A percentile compares a stretch with the other conserved stretches of the same genome.
Conservation (phyloP, 2,888 invertebrate species). For the Netelia virgata region DNA sequence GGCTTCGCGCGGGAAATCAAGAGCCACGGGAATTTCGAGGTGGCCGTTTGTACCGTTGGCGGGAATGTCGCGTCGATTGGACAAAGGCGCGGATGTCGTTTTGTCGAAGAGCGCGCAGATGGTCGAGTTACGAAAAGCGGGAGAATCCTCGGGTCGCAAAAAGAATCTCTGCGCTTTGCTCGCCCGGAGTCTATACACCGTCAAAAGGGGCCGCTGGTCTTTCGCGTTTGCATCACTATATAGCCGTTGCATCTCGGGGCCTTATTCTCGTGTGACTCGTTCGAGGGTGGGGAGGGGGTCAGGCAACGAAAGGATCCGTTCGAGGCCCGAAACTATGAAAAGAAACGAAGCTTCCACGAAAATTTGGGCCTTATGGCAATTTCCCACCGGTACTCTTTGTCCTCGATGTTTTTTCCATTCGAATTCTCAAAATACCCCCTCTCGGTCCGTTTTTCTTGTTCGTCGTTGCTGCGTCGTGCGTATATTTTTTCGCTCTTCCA, state of each 20-base stretch:
- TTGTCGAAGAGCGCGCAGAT: slow-evolving; percentile 70
- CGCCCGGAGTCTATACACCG: slow-evolving; percentile 16
- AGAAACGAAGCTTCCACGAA: slow-evolving; percentile 62
- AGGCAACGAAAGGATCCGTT: neutral
- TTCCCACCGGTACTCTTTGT: slow-evolving; percentile 37
- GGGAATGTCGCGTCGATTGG: slow-evolving; percentile 66
- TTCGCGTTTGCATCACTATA: slow-evolving; percentile 45
- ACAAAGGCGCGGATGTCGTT: slow-evolving; percentile 77
- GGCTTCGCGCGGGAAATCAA: slow-evolving; percentile 7
- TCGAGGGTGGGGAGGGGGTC: slow-evolving; percentile 9
- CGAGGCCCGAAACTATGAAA: slow-evolving; percentile 23
- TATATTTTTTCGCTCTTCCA: neutral
- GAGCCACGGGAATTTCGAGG: slow-evolving; percentile 35
- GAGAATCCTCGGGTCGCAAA: slow-evolving; percentile 68
- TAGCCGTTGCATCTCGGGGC: slow-evolving; percentile 41
- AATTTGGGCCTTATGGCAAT: slow-evolving; percentile 46
- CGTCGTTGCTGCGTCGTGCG: neutral
- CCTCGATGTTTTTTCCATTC: slow-evolving; percentile 32
- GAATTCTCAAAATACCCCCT: slow-evolving; percentile 5
- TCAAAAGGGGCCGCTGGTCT: slow-evolving; percentile 47
- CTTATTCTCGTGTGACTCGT: slow-evolving; percentile 4
- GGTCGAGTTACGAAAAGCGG: slow-evolving; percentile 70
- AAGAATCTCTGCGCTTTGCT: slow-evolving; percentile 62
- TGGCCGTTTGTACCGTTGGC: slow-evolving; percentile 36
- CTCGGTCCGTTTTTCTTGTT: neutral